Base-by-base conservation (phyloP, 2,888 invertebrate genomes). In the Eudemis profundana region DNA sequence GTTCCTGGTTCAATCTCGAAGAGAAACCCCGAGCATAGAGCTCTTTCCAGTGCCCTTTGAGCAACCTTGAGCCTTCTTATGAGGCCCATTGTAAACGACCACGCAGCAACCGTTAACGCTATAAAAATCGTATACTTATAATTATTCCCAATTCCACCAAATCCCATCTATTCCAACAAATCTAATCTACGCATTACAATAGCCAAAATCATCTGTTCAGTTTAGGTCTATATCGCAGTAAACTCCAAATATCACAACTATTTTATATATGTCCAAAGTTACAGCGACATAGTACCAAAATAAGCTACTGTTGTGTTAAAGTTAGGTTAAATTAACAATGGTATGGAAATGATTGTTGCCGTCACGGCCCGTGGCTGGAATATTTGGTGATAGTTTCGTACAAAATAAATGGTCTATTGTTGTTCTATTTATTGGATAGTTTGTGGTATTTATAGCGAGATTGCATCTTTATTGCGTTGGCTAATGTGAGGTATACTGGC, bases 401-500 rank as follows among this genome's bases (percentile, higher is more conserved):
- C 56, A 38, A 49, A 69, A 62, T 47, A 67, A 74, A 76, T 75
- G 69, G 69, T 56, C 75, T 61, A 77, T 78, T 78, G 78, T 76
- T 62, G 62, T 42, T 61, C 69, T 70, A 68, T 76, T 75, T 75
- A 75, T 74, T 70, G 72, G 70, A 62, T 67, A 68, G 67, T 72
- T 73, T 70, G 54, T 64, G 72, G 71, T 72, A 72, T 73, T 73
- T 74, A 72, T 60, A 50, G 49, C 27, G 42, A 59, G 70, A 72
- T 74, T 17, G 29, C 53, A 74, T 74, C 72, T 66, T 67, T 57
- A 61, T 54, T 61, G 61, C 57, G 40, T 46, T 38, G 21, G 65
- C 29, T 65, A 65, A 68, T 61, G 42, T 33, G 21, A 44, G 23
- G 8, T 29, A 33, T 64, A 50, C 23, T 15, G 27, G 49, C 23